Evolutionary conservation across 2,113 vertebrate genomes (phyloP).

Genomic region (Leptosomus discolor): DNA sequence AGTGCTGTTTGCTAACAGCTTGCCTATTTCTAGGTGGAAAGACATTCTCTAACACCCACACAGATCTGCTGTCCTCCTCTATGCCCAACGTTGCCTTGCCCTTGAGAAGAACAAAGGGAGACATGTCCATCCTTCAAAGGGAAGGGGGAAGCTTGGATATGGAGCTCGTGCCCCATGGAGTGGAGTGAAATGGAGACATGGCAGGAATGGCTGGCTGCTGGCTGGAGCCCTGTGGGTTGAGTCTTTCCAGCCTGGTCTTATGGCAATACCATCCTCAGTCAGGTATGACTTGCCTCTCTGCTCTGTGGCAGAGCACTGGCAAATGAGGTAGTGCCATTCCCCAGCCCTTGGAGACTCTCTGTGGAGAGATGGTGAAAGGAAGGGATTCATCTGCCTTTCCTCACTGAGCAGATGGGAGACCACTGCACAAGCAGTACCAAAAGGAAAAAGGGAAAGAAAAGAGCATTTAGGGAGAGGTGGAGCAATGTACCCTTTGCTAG

Average conservation of each 20-base stretch:
- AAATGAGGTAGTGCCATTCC: neutral
- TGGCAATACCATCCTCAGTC: neutral
- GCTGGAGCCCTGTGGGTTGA: neutral
- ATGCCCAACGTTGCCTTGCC: rapidly evolving
- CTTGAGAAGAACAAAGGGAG: neutral
- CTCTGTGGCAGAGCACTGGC: neutral
- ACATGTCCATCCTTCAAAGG: neutral
- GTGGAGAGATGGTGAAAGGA: neutral
- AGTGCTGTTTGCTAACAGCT: neutral
- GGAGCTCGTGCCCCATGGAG: neutral
- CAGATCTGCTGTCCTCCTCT: neutral
- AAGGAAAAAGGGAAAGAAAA: neutral
- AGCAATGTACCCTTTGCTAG: neutral
- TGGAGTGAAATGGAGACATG: neutral
- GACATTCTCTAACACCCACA: neutral
- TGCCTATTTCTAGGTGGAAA: neutral
- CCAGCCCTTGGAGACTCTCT: neutral
- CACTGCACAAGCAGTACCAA: neutral
- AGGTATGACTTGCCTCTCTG: neutral
- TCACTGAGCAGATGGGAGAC: neutral
- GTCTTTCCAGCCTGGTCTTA: neutral
- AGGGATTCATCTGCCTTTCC: neutral
- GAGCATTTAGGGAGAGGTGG: neutral
- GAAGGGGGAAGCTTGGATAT: neutral
- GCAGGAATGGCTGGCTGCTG: neutral